These are phyloP conservation scores for Gasterosteus nipponicus DNA, from an alignment of 2,113 vertebrate genomes.

Conservation along the genomic window DNA sequence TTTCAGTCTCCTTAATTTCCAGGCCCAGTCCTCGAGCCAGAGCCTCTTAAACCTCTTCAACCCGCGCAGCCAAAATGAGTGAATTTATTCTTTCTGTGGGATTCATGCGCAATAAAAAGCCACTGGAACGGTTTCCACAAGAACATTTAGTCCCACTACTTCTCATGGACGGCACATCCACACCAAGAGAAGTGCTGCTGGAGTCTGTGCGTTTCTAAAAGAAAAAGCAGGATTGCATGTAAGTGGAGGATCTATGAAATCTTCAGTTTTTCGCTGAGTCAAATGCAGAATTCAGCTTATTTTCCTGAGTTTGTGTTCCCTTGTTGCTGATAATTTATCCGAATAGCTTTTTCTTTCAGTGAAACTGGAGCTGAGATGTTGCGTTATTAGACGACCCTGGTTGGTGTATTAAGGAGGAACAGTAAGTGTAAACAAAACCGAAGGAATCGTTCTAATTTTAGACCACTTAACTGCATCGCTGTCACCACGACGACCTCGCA, in stretches of 20 bases:
- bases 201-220: not conserved
- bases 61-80: slow-evolving; percentile 26
- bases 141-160: slow-evolving; percentile 2
- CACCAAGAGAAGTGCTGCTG: not conserved
- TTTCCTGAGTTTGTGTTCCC: not conserved
- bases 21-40: slow-evolving; percentile 19
- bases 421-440: slow-evolving; percentile 46
- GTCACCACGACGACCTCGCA: slow-evolving; percentile 48
- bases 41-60: slow-evolving; percentile 25
- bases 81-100: slow-evolving; percentile 37
- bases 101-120: slow-evolving; percentile 33
- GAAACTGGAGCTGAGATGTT: not conserved
- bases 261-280: not conserved
- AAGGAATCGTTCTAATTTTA: slow-evolving; percentile 66
- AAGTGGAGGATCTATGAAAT: not conserved
- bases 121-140: slow-evolving; percentile 7
- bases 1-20: slow-evolving; percentile 48
- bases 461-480: slow-evolving; percentile 45
- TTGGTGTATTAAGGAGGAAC: slow-evolving; percentile 14
- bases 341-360: not conserved
- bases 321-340: not conserved
- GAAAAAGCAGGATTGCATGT: not conserved
- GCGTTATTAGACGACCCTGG: not conserved
- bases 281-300: not conserved
- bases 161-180: not conserved